These are phyloP conservation scores for Pseudotriccus pelzelni DNA, from an alignment of 2,797 vertebrate genomes.

Conservation along the genomic window DNA sequence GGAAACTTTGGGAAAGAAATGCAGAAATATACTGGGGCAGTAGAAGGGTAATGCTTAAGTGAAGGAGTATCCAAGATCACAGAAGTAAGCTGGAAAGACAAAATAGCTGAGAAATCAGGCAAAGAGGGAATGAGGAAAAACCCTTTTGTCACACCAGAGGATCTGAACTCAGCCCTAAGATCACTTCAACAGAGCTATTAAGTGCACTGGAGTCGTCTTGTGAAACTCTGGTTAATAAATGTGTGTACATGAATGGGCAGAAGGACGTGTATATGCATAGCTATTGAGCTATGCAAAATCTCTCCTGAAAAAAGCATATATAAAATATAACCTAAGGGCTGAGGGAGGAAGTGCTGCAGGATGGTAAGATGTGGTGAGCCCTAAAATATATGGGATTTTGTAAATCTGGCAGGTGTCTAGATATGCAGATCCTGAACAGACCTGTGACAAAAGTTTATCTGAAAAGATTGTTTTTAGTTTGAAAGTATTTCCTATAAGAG, in stretches of 20 bases:
- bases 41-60: not conserved
- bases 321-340: not conserved
- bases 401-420: not conserved
- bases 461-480: not conserved
- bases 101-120: not conserved
- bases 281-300: not conserved
- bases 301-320: not conserved
- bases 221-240: not conserved
- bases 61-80: not conserved
- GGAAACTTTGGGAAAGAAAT: not conserved
- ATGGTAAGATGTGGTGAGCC: not conserved
- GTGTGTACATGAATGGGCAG: fast-evolving
- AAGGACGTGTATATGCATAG: too few species aligned
- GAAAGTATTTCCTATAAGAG: not conserved
- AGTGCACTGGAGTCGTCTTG: not conserved
- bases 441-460: not conserved
- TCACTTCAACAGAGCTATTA: not conserved
- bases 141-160: not conserved
- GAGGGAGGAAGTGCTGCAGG: not conserved
- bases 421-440: not conserved
- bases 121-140: not conserved
- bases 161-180: not conserved
- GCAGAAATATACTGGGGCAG: not conserved
- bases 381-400: not conserved
- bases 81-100: not conserved